phyloP scores from a whole-genome alignment of 2,888 invertebrate genomes.

The Ectemnius cavifrons region DNA sequence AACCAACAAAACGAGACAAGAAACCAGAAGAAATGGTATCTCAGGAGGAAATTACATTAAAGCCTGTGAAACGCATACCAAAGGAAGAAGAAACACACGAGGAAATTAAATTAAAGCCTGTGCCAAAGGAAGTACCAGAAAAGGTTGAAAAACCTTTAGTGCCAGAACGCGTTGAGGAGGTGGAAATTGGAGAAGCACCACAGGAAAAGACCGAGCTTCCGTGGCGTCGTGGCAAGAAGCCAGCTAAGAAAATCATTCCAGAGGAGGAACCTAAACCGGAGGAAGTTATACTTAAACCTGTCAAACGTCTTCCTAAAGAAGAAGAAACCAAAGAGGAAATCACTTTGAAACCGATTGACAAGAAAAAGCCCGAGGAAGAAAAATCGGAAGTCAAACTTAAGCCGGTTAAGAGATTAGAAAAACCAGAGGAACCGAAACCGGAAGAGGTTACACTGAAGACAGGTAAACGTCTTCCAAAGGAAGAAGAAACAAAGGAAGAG shows the following conservation, averaged over 20 bases:
- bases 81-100: constrained; percentile 35
- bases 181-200: constrained; percentile 29
- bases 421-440: constrained; percentile 44
- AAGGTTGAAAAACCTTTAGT: constrained; percentile 10
- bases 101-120: constrained; percentile 55
- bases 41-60: constrained; percentile 66
- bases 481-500: constrained; percentile 54
- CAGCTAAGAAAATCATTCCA: constrained; percentile 19
- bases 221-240: constrained; percentile 60
- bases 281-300: constrained; percentile 63
- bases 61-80: constrained; percentile 50
- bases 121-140: constrained; percentile 55
- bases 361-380: constrained; percentile 34
- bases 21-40: constrained; percentile 37
- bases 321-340: constrained; percentile 74
- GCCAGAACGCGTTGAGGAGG: constrained; percentile 60
- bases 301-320: constrained; percentile 69
- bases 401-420: constrained; percentile 56
- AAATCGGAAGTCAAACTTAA: constrained; percentile 46
- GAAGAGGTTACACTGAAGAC: constrained; percentile 60
- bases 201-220: constrained; percentile 48
- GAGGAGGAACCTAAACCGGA: constrained; percentile 8
- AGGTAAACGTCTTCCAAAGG: constrained; percentile 37
- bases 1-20: constrained; percentile 39
- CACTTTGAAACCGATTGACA: constrained; percentile 44